A percentile compares a stretch with the other conserved stretches of the same genome.
Evolutionary conservation across 2,797 vertebrate genomes (phyloP).

Genomic region (Pseudochirops corinnae): DNA sequence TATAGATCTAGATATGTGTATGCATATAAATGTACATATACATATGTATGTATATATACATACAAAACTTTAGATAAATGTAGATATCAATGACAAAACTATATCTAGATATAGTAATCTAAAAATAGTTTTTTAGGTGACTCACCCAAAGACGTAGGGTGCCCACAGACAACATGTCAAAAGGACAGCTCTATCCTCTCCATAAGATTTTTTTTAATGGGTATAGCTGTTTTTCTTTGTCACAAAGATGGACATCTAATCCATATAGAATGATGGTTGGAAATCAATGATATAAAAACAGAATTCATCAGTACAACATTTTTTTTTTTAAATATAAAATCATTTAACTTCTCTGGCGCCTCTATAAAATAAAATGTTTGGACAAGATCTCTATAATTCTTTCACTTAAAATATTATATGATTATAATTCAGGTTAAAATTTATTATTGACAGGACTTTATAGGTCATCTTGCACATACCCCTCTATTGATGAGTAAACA

Average conservation of each 20-base stretch:
- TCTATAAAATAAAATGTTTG: neutral
- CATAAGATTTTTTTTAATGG: neutral
- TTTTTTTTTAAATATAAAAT: too few relatives aligned
- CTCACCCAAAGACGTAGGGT: neutral
- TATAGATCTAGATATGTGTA: neutral
- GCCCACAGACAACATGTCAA: neutral
- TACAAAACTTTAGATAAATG: neutral
- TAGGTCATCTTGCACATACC: neutral
- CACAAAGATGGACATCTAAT: neutral
- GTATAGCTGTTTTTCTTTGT: neutral
- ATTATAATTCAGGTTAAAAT: neutral
- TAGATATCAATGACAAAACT: neutral
- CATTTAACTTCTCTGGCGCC: neutral
- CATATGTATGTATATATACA: neutral
- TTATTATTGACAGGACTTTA: neutral
- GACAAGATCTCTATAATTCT: neutral
- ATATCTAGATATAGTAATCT: neutral
- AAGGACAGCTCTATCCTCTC: neutral
- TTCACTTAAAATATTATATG: neutral
- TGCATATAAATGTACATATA: neutral
- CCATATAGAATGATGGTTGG: neutral
- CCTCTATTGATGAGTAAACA: neutral
- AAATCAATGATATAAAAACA: neutral
- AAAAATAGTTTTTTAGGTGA: neutral
- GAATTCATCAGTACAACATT: neutral